Base-by-base conservation (phyloP, 2,113 vertebrate genomes). In the Montifringilla adamsi region DNA sequence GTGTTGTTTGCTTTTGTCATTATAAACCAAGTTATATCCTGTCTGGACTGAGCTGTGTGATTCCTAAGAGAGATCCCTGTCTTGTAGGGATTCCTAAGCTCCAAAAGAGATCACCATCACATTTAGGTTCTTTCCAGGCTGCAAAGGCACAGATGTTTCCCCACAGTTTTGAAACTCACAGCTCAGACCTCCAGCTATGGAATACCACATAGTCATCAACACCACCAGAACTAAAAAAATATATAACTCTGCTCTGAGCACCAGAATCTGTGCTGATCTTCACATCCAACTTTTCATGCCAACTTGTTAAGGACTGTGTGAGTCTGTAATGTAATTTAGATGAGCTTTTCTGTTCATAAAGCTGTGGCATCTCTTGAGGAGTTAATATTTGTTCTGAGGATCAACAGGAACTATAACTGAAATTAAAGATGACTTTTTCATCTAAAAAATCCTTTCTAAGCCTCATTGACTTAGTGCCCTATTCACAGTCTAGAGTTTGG, bases 371-470 rank as follows among this genome's bases (percentile, higher is more conserved):
- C 96, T 97, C 95, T 58, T 82, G 93, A 97, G 95, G 74, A 97
- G 95, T 93, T 97, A 97, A 96, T 97, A 97, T 98, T 98, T 98
- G 96, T 98, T 97, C 94, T 96, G 83, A 69, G 85, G 94, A 97
- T 97, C 97, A 97, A 88, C 90, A 90, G 91, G 84, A 46, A 87
- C 92, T 89, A 75, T 86, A 96, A 92, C 96, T 94, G 90, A 98
- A 98, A 98, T 98, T 98, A 98, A 97, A 98, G 89, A 90, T 93
- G 66, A 95, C 72, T 95, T 97, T 97, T 95, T 96, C 96, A 97
- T 97, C 87, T 93, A 96, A 94, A 97, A 96, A 98, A 95, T 96
- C 92, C 86, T 69, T 95, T 73, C 58, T 97, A 97, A 97, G 92
- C 84, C 77, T 96, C 95, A 94, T 94, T 98, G 97, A 96, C 95